A percentile compares a stretch with the other conserved stretches of the same genome.
Conservation (phyloP, 2,888 invertebrate genomes). For the Octonoba sinensis region DNA sequence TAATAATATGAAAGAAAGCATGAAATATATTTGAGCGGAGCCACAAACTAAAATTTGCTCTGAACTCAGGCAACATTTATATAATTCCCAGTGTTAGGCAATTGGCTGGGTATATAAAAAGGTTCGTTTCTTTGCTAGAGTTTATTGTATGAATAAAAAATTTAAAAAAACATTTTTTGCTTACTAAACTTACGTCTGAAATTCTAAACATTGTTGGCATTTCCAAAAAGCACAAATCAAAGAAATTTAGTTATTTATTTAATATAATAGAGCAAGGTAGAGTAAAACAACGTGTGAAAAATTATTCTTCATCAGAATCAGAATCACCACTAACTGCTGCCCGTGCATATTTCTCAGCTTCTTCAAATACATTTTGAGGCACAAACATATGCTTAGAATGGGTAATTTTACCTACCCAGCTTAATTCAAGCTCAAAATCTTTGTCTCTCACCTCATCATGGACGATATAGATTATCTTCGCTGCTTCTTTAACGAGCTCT, state of each 20-base stretch:
- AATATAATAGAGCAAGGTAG: background rate
- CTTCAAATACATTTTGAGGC: constrained; percentile 78
- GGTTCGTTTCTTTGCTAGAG: no score
- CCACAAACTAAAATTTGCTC: no score
- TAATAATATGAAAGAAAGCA: no score
- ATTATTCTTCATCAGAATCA: constrained; percentile 13
- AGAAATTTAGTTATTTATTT: no score
- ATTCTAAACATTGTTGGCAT: no score
- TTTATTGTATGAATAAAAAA: no score
- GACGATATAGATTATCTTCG: constrained; percentile 80
- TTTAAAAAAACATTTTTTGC: background rate
- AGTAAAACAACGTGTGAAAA: background rate
- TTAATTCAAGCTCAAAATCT: constrained; percentile 93
- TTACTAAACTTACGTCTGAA: no score
- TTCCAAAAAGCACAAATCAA: no score
- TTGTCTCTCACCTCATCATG: constrained; percentile 86
- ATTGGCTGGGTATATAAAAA: no score
- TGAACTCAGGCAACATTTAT: no score
- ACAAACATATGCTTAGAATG: constrained; percentile 84
- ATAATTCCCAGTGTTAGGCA: no score
- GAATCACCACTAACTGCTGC: constrained; percentile 69
- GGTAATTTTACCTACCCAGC: constrained; percentile 84
- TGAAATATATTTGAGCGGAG: no score
- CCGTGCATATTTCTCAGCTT: constrained; percentile 90
- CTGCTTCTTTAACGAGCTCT: constrained; percentile 93